Percentiles rank a stretch among this genome's conserved stretches.
These are phyloP conservation scores for Mycetomoellerius zeteki DNA, from an alignment of 1,140 invertebrate genomes.

Conservation along the genomic window DNA sequence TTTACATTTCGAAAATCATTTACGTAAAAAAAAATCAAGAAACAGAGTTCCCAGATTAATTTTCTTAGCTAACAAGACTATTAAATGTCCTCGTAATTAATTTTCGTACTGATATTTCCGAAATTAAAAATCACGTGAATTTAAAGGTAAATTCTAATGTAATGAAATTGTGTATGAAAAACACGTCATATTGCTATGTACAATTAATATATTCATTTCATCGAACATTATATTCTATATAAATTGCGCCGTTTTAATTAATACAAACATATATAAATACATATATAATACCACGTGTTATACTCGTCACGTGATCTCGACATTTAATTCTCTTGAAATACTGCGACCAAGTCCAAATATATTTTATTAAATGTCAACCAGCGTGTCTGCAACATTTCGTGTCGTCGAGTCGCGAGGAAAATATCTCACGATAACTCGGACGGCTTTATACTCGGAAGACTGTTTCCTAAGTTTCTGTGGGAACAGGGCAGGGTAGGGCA, in stretches of 20 bases:
- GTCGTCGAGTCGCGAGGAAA: slow-evolving; percentile 24
- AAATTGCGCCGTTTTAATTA: not conserved
- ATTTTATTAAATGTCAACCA: slow-evolving; percentile 19
- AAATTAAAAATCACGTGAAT: not conserved
- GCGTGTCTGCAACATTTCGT: slow-evolving; percentile 12
- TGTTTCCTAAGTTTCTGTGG: slow-evolving; percentile 40
- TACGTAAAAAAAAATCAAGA: no score
- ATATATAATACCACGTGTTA: not conserved
- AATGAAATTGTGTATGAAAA: not conserved
- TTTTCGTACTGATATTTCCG: not conserved
- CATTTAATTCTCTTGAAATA: slow-evolving; percentile 19
- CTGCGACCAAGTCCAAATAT: not conserved
- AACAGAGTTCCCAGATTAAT: no score
- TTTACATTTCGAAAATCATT: no score
- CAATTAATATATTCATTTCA: not conserved
- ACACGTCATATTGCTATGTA: not conserved
- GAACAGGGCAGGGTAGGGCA: slow-evolving; percentile 5
- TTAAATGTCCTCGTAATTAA: not conserved
- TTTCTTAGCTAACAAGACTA: not conserved
- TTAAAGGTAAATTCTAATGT: not conserved
- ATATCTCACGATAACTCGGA: slow-evolving; percentile 49
- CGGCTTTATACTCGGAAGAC: slow-evolving; percentile 46
- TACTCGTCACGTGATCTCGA: not conserved
- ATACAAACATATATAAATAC: not conserved
- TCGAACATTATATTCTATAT: not conserved